phyloP scores from a whole-genome alignment of 2,797 vertebrate species.

The Sarcoramphus papa region DNA sequence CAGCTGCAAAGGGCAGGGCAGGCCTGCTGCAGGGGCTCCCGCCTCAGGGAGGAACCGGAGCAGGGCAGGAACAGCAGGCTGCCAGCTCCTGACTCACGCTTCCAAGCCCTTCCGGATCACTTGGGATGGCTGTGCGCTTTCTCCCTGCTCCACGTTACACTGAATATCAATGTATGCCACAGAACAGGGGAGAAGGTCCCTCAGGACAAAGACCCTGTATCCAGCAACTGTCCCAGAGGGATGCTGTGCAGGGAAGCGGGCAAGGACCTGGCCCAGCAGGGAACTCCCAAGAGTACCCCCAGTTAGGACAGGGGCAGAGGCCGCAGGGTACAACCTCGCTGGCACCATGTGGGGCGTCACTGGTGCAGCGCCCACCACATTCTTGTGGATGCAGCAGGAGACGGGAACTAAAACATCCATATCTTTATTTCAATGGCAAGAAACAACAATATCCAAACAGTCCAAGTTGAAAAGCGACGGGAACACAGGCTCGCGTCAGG shows the following conservation, averaged over 20 bases:
- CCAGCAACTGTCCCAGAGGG: not conserved
- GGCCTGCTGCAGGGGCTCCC: not conserved
- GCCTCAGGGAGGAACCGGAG: not conserved
- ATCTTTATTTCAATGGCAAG: conserved; percentile 69
- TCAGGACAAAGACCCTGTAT: not conserved
- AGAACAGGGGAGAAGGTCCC: not conserved
- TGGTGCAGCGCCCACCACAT: fast-evolving
- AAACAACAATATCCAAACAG: conserved; percentile 68
- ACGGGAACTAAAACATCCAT: conserved; percentile 55
- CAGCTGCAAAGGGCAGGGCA: not conserved
- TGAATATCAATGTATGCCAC: not conserved
- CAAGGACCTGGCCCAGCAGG: not conserved
- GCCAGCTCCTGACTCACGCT: not conserved
- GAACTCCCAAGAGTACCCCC: not conserved
- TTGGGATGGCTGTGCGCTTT: not conserved
- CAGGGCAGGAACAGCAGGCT: not conserved
- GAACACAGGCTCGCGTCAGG: conserved; percentile 9
- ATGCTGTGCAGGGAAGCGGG: not conserved
- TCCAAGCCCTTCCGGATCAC: not conserved
- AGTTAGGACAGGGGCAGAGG: not conserved
- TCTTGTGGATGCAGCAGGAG: not conserved
- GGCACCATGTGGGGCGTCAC: not conserved
- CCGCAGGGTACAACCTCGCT: not conserved
- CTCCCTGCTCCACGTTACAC: not conserved
- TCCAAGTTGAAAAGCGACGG: conserved; percentile 40